phyloP scores from a whole-genome alignment of 2,797 vertebrate genomes.

The Aulostomus chinensis region DNA sequence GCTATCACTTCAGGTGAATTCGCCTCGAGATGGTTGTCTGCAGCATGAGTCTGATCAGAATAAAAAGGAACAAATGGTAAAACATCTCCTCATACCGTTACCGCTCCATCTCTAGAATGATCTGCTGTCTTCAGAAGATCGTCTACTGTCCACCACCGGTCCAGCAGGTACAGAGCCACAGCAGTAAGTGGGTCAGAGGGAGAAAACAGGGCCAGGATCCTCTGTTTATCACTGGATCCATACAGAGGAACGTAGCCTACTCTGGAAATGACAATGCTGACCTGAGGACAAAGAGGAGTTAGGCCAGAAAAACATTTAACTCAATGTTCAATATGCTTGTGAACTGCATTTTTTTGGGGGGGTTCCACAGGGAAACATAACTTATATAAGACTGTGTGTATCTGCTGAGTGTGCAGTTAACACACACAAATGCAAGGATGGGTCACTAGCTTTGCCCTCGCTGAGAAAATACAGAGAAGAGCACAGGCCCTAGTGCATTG shows the following conservation, averaged over 20 bases:
- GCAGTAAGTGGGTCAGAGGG: conserved; percentile 79
- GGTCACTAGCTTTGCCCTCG: too few species aligned
- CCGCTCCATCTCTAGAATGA: conserved; percentile 78
- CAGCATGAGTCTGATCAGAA: neutral
- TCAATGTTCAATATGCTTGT: too few species aligned
- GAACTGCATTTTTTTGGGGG: neutral
- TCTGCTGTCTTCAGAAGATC: conserved; percentile 85
- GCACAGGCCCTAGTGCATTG: too few species aligned
- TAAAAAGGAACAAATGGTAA: neutral
- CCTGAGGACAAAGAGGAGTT: conserved; percentile 25
- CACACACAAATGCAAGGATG: too few species aligned
- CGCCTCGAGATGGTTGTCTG: too few species aligned
- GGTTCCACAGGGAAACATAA: too few species aligned
- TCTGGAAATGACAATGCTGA: conserved; percentile 75
- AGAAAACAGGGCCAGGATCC: conserved; percentile 87
- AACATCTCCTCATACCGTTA: conserved; percentile 75
- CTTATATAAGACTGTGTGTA: too few species aligned
- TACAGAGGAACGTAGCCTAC: conserved; percentile 86
- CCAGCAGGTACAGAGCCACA: conserved; percentile 87
- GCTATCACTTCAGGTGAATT: too few species aligned
- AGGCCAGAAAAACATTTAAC: neutral
- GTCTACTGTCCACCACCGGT: conserved; percentile 87
- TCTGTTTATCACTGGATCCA: conserved; percentile 79
- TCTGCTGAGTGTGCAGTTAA: too few species aligned
- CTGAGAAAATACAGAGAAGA: too few species aligned